phyloP scores from a whole-genome alignment of 2,888 invertebrate species.

The Halictus ligatus region DNA sequence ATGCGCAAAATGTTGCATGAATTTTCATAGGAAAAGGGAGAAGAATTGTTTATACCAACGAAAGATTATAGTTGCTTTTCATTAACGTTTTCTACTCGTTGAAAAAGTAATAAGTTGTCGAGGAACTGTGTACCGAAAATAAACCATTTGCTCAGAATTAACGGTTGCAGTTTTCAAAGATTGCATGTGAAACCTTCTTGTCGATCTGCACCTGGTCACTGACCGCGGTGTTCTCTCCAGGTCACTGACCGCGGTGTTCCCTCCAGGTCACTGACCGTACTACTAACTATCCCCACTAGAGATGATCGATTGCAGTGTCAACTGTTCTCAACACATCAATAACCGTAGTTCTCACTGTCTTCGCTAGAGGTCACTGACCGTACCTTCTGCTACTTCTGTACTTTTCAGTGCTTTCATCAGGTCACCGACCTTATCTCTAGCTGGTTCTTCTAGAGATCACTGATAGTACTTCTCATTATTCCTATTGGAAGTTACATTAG shows the following conservation, averaged over 20 bases:
- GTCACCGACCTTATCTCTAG: background rate
- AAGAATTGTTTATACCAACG: background rate
- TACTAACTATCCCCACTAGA: background rate
- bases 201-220: background rate
- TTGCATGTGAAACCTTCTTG: background rate
- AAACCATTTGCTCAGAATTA: background rate
- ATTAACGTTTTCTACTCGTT: background rate
- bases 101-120: background rate
- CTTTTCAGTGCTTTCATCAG: background rate
- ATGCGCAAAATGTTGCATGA: background rate
- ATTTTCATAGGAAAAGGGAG: background rate
- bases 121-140: background rate
- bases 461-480: background rate
- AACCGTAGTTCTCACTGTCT: background rate
- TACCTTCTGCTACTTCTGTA: background rate
- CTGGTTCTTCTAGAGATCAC: background rate
- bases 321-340: background rate
- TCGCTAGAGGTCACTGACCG: background rate
- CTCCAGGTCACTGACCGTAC: background rate
- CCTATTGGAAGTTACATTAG: background rate
- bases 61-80: background rate
- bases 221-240: too few species aligned
- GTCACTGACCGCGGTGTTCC: too few species aligned
- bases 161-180: background rate
- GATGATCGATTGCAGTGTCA: background rate